Evolutionary conservation across 2,888 invertebrate species (phyloP).

Genomic region (Sicus ferrugineus): DNA sequence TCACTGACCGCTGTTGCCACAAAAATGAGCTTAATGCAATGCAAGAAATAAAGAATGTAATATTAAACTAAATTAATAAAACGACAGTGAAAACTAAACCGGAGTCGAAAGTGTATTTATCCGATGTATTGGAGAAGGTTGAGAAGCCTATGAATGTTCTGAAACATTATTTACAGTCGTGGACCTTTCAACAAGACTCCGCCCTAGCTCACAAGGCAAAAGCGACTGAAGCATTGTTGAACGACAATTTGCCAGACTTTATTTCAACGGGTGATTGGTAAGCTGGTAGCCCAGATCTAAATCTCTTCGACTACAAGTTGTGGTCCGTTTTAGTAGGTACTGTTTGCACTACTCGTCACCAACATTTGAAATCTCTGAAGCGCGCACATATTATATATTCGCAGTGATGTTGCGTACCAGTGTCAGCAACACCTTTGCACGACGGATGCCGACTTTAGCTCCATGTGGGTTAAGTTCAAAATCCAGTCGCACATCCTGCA

Average conservation of each 20-base stretch:
- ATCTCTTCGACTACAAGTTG: constrained; percentile 26
- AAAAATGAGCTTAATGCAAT: no score
- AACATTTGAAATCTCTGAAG: constrained; percentile 15
- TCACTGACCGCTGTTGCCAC: no score
- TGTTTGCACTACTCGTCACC: constrained; percentile 7
- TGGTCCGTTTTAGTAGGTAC: constrained; percentile 17
- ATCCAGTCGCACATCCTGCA: no score
- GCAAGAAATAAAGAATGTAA: no score
- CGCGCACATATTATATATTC: no score
- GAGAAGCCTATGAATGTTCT: neutral
- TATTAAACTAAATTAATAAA: no score
- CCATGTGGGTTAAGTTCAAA: no score
- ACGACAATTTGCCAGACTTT: neutral
- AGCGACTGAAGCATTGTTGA: neutral
- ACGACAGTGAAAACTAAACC: no score
- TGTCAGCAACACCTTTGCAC: no score
- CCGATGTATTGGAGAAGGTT: neutral
- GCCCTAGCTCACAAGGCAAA: neutral
- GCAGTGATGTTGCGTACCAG: no score
- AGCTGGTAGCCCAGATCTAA: constrained; percentile 24
- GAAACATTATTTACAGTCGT: neutral
- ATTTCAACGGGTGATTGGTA: constrained; percentile 12
- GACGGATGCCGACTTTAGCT: no score
- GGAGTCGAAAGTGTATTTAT: neutral
- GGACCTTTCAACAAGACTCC: neutral